Evolutionary conservation across 2,888 invertebrate genomes (phyloP).

Genomic region (Campopleginae sp.): DNA sequence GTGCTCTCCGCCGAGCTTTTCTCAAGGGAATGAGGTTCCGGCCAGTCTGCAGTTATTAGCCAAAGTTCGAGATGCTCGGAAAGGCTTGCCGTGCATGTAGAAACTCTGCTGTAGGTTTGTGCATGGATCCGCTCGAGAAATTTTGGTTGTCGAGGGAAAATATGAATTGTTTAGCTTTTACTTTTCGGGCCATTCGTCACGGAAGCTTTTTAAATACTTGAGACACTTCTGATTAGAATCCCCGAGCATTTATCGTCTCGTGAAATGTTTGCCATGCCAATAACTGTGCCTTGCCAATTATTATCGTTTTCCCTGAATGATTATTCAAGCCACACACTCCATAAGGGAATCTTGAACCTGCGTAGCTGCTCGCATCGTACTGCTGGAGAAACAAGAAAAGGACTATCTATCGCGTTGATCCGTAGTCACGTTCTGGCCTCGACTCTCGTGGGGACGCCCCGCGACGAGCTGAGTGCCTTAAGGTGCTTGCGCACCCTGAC

Average conservation of each 20-base stretch:
- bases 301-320: conserved; percentile 14
- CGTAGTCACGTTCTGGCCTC: conserved; percentile 68
- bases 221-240: not conserved
- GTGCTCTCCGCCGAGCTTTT: not conserved
- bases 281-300: conserved; percentile 20
- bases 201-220: too few relatives aligned
- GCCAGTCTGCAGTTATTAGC: conserved; percentile 7
- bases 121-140: not conserved
- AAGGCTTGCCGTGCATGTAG: not conserved
- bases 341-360: conserved; percentile 22
- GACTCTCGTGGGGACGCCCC: conserved; percentile 50
- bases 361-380: conserved; percentile 16
- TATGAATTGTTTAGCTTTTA: too few relatives aligned
- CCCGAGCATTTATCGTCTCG: not conserved
- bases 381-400: conserved; percentile 24
- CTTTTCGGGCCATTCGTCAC: too few relatives aligned
- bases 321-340: conserved; percentile 26
- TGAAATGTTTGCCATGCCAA: conserved; percentile 11
- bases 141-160: not conserved
- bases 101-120: not conserved
- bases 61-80: not conserved
- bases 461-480: conserved; percentile 48
- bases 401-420: conserved; percentile 66
- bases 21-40: not conserved
- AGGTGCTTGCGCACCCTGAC: conserved; percentile 56